Percentiles rank a stretch among this genome's conserved stretches.
These are phyloP conservation scores for Felis catus DNA, from an alignment of 2,113 vertebrate species.

Conservation along the genomic window F.catus_Fca126_mat1.0 CM031425.1:25802501-25803000, in stretches of 20 bases:
- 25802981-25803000: constrained; percentile 67
- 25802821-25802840: constrained; percentile 63
- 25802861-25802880: constrained; percentile 73
- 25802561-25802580: constrained; percentile 78
- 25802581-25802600: constrained; percentile 65
- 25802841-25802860: constrained; percentile 52
- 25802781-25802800: fast-evolving
- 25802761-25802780: constrained; percentile 53
- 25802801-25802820: neutral
- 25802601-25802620: constrained; percentile 79
- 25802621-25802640: constrained; percentile 83
- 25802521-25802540: constrained; percentile 69
- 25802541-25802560: constrained; percentile 74
- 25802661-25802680: constrained; percentile 86
- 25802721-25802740: constrained; percentile 67
- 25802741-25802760: constrained; percentile 75
- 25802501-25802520: constrained; percentile 60
- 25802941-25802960: constrained; percentile 78
- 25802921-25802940: constrained; percentile 70
- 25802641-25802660: constrained; percentile 86
- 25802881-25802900: constrained; percentile 18
- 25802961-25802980: constrained; percentile 75
- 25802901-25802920: constrained; percentile 40
- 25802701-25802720: constrained; percentile 77
- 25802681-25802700: constrained; percentile 81